Evolutionary conservation across 2,113 vertebrate species (phyloP), one percentile per base, ranked within the genome.

Genomic region (Physeter macrocephalus): DNA sequence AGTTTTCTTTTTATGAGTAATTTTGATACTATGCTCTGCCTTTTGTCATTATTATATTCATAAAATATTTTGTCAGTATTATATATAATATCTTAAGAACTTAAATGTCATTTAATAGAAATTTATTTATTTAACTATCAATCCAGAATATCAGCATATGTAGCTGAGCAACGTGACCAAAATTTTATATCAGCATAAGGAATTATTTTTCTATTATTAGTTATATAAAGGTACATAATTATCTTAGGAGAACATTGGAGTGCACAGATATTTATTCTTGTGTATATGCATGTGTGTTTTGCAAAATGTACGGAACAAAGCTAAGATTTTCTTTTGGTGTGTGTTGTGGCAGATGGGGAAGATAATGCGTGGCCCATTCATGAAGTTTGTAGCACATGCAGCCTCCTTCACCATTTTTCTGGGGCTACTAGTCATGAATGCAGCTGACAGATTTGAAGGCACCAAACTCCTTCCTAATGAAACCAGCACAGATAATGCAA

Each of bases 321-420:
- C 49, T 96, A 69, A 67, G 74, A 36, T 34, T 94, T 95, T 94
- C 87, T 94, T 36, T 77, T 59, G 93, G 18, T 84, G 15, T 98
- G 46, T 97, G 43, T 98, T 96, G 82, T 91, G 81, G 91, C 98
- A 99, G 99, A 97, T 99, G 88, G 99, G 99, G 84, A 99, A 99
- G 97, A 99, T 99, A 86, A 99, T 99, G 99, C 98, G 99, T 2
- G 99, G 99, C 80, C 99, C 99, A 1, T 99, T 99, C 97, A 99
- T 99, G 98, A 99, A 99, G 98, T 99, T 99, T 95, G 99, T 99
- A 91, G 99, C 99, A 36, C 99, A 99, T 2, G 99, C 99, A 23
- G 99, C 99, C 75, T 99, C 99, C 96, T 99, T 99, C 96, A 99
- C 99, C 97, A 99, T 99, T 95, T 99, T 99, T 92, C 99, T 99